Evolutionary conservation across 2,113 vertebrate species (phyloP).

Genomic region (Carollia perspicillata): DNA sequence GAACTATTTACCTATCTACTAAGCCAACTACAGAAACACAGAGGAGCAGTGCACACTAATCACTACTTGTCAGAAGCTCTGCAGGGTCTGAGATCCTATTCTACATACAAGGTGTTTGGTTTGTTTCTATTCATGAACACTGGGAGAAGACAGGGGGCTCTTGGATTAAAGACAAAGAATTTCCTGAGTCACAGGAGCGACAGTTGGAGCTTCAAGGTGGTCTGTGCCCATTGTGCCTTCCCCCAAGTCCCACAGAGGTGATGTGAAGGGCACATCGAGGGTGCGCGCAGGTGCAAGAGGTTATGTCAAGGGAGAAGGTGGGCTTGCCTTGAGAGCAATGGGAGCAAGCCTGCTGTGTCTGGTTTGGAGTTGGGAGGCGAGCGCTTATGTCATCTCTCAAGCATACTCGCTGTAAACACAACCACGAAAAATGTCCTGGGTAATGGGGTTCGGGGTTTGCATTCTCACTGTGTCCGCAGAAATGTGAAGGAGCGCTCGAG

Average conservation of each 20-base stretch:
- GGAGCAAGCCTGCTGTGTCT: not conserved
- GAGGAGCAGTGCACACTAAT: not conserved
- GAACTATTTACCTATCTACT: not conserved
- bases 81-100: not conserved
- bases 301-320: not conserved
- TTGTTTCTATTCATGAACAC: not conserved
- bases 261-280: too few species aligned
- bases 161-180: not conserved
- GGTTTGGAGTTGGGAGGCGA: not conserved
- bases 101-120: not conserved
- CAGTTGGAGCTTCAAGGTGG: not conserved
- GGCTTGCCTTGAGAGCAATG: not conserved
- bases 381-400: not conserved
- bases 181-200: not conserved
- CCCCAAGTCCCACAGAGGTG: too few species aligned
- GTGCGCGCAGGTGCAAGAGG: too few species aligned
- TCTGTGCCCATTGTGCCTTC: not conserved
- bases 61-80: not conserved
- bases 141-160: not conserved
- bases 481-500: not conserved
- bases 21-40: not conserved
- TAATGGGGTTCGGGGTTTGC: not conserved
- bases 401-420: not conserved
- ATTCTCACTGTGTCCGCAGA: not conserved
- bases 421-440: not conserved